A percentile compares a stretch with the other conserved stretches of the same genome.
Conservation (phyloP, 2,797 vertebrate species). For the Brotula barbata region DNA sequence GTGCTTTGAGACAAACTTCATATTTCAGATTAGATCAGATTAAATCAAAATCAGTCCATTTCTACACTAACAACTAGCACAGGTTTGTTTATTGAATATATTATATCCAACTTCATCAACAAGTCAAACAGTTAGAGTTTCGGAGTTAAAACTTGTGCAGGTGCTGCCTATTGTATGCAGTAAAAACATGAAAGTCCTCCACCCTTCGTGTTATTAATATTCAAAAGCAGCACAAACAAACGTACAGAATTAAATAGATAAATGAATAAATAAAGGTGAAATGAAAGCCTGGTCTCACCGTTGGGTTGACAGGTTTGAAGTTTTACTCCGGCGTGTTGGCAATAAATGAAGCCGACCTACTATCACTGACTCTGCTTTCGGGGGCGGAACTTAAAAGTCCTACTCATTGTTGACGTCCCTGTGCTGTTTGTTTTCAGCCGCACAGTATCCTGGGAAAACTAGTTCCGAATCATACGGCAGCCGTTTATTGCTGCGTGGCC, state of each 20-base stretch:
- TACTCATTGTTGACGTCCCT: constrained; percentile 34
- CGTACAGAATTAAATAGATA: neutral
- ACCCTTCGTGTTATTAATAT: neutral
- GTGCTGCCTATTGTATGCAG: constrained; percentile 23
- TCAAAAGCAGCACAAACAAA: neutral
- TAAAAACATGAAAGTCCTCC: constrained; percentile 13
- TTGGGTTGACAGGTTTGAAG: constrained; percentile 46
- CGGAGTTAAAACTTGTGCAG: constrained; percentile 20
- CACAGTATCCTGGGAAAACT: constrained; percentile 68
- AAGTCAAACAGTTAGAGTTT: neutral
- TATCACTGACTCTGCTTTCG: constrained; percentile 32
- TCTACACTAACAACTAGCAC: constrained; percentile 7
- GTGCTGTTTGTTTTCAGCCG: constrained; percentile 36
- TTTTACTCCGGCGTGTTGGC: constrained; percentile 22
- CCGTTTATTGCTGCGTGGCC: constrained; percentile 7
- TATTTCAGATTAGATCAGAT: neutral
- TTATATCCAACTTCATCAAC: neutral
- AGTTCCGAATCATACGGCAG: constrained; percentile 50
- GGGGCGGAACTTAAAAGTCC: constrained; percentile 38
- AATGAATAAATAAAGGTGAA: neutral
- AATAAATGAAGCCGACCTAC: constrained; percentile 34
- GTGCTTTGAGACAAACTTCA: too few relatives aligned
- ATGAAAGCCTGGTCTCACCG: constrained; percentile 55
- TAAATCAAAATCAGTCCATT: too few relatives aligned
- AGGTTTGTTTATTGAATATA: neutral